A percentile compares a stretch with the other conserved stretches of the same genome.
Conservation (phyloP, 2,888 invertebrate species). For the Andrena bucephala region DNA sequence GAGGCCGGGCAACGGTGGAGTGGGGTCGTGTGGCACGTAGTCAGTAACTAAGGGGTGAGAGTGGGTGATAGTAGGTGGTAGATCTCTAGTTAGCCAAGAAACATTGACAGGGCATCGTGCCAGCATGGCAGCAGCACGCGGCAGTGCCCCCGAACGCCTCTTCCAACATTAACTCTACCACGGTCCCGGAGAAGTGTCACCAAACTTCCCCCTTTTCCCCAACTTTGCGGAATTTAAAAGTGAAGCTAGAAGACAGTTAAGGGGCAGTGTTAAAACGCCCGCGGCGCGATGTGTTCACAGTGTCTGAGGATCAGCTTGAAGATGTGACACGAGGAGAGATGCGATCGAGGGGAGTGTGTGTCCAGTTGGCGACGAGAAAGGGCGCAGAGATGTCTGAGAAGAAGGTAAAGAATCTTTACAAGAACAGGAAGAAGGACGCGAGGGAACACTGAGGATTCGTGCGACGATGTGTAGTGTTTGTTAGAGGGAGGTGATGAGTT, state of each 20-base stretch:
- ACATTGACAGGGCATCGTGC: conserved; percentile 80
- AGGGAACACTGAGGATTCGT: background rate
- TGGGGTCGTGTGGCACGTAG: conserved; percentile 75
- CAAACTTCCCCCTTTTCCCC: too few species aligned
- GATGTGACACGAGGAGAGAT: conserved; percentile 1
- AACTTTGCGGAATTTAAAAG: too few species aligned
- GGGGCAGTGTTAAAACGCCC: too few species aligned
- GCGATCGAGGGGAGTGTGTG: background rate
- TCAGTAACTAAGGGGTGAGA: conserved; percentile 77
- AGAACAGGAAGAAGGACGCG: conserved; percentile 44
- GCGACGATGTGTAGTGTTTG: background rate
- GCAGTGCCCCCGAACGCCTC: conserved; percentile 39
- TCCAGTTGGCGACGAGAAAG: too few species aligned
- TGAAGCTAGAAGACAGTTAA: too few species aligned
- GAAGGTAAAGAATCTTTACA: conserved; percentile 39
- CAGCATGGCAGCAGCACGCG: conserved; percentile 74
- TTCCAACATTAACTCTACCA: background rate
- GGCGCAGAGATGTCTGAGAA: conserved; percentile 23
- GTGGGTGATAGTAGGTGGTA: conserved; percentile 79
- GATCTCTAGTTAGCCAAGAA: conserved; percentile 81
- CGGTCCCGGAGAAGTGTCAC: too few species aligned
- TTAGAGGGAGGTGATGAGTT: background rate
- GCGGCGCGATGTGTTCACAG: conserved; percentile 54
- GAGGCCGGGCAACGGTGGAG: conserved; percentile 65
- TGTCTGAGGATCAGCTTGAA: conserved; percentile 74